phyloP scores from a whole-genome alignment of 1,140 invertebrate species.

The Apolygus lucorum region DNA sequence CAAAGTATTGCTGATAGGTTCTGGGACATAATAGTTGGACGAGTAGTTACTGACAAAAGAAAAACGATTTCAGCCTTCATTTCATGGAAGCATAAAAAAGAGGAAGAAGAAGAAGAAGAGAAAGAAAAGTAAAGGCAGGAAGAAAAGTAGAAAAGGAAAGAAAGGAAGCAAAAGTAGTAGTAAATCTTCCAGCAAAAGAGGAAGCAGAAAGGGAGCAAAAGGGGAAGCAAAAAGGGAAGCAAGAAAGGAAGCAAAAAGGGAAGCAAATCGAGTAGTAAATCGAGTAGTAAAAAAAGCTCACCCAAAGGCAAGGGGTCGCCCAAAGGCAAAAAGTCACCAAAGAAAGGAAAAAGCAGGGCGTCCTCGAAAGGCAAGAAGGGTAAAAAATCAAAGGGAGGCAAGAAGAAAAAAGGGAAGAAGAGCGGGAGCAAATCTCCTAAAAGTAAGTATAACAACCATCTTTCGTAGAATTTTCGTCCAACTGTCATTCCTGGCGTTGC shows the following conservation, averaged over 20 bases:
- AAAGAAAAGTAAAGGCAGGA: background rate
- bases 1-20: too few species aligned
- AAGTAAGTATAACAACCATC: background rate
- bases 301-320: background rate
- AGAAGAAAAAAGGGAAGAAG: background rate
- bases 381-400: constrained; percentile 1
- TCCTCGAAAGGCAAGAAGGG: constrained; percentile 6
- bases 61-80: background rate
- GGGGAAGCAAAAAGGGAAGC: background rate
- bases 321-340: background rate
- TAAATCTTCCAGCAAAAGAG: background rate
- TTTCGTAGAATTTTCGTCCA: too few species aligned
- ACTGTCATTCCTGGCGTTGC: too few species aligned
- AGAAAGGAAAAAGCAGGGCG: background rate
- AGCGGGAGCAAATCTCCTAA: background rate
- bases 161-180: background rate
- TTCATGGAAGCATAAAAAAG: background rate
- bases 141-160: background rate
- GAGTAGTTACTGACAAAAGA: background rate
- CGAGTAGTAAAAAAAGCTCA: background rate
- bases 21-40: too few species aligned
- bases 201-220: background rate
- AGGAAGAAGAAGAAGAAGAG: background rate
- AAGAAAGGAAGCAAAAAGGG: constrained; percentile 3
- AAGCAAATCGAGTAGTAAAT: background rate